These are phyloP conservation scores for Lycia hirtaria DNA, from an alignment of 2,888 invertebrate species.

Conservation along the genomic window DNA sequence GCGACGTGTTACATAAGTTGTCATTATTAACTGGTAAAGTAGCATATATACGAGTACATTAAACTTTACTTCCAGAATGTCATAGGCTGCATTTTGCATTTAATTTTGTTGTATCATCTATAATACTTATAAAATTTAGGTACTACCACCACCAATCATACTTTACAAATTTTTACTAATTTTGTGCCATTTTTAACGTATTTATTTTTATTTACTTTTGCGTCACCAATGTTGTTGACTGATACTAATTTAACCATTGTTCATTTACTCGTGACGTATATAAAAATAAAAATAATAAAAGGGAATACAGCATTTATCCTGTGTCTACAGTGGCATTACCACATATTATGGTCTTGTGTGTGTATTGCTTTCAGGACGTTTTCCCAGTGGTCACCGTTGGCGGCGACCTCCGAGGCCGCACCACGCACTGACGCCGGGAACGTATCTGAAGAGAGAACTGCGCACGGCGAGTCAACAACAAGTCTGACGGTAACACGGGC, in stretches of 20 bases:
- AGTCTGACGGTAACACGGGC: conserved; percentile 48
- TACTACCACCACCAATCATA: too few relatives aligned
- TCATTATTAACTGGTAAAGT: too few relatives aligned
- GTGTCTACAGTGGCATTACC: conserved; percentile 80
- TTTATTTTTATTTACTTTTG: too few relatives aligned
- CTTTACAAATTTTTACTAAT: too few relatives aligned
- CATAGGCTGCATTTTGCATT: too few relatives aligned
- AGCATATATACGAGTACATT: too few relatives aligned
- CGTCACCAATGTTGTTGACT: too few relatives aligned
- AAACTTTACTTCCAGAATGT: too few relatives aligned
- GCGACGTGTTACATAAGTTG: too few relatives aligned
- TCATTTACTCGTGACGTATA: conserved; percentile 44
- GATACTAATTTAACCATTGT: conserved; percentile 17
- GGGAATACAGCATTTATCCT: conserved; percentile 79
- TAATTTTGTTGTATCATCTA: too few relatives aligned
- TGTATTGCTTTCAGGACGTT: conserved; percentile 86
- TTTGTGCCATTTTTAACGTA: too few relatives aligned
- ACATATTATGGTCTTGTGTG: conserved; percentile 83
- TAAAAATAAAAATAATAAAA: conserved; percentile 53
- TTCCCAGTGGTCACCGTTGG: conserved; percentile 88
- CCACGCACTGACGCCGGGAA: conserved; percentile 76
- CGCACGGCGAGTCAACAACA: conserved; percentile 82
- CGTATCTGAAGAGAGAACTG: conserved; percentile 85
- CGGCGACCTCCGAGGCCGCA: conserved; percentile 86
- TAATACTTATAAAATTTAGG: too few relatives aligned